phyloP scores from a whole-genome alignment of 2,888 invertebrate species.

The Pachliopta kotzebuea region DNA sequence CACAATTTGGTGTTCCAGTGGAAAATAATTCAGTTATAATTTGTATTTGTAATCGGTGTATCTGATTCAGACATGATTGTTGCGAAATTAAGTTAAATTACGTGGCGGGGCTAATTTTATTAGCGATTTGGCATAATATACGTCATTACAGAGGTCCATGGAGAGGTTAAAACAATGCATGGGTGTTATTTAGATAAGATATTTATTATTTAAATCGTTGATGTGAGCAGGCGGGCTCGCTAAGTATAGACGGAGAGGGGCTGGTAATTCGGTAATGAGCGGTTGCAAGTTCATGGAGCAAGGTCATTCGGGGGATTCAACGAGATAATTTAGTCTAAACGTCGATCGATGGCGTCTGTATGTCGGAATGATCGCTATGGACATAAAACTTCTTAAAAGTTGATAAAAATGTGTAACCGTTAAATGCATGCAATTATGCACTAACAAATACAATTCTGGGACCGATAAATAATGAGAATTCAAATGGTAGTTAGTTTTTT shows the following conservation, averaged over 20 bases:
- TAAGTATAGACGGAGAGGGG: constrained; percentile 71
- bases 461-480: too few relatives aligned
- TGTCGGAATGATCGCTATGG: constrained; percentile 31
- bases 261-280: constrained; percentile 77
- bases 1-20: constrained; percentile 31
- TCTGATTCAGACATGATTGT: constrained; percentile 68
- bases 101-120: constrained; percentile 71
- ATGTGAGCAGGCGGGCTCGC: constrained; percentile 46
- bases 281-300: constrained; percentile 65
- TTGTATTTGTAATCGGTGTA: constrained; percentile 51
- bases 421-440: neutral
- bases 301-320: constrained; percentile 62
- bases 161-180: constrained; percentile 66
- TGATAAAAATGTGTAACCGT: neutral
- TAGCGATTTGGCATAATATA: constrained; percentile 71
- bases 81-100: constrained; percentile 73
- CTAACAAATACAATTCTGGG: too few relatives aligned
- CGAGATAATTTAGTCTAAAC: constrained; percentile 57
- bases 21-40: constrained; percentile 49
- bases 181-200: constrained; percentile 77
- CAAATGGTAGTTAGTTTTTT: too few relatives aligned
- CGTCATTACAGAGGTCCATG: constrained; percentile 65
- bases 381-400: constrained; percentile 26
- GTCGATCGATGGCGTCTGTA: constrained; percentile 43
- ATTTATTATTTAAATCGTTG: constrained; percentile 78